A percentile compares a stretch with the other conserved stretches of the same genome.
Conservation (phyloP, 2,113 vertebrate species). For the Triplophysa siluroides region DNA sequence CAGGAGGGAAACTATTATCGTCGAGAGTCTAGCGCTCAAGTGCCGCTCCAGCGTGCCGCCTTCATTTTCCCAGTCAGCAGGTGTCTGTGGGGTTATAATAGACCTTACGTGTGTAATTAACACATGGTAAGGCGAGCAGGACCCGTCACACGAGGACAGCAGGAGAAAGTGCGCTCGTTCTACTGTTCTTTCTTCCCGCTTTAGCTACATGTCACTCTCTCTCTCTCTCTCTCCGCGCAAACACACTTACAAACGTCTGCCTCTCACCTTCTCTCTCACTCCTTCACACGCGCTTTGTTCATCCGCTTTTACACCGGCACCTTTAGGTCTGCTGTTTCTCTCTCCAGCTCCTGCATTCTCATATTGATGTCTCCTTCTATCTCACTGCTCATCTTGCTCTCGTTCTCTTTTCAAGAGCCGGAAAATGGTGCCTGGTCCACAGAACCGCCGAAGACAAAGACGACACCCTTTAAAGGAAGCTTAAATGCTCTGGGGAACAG, state of each 20-base stretch:
- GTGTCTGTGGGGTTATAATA: conserved; percentile 90
- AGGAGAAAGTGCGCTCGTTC: conserved; percentile 19
- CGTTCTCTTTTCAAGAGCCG: conserved; percentile 54
- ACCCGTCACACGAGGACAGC: conserved; percentile 46
- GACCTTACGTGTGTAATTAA: conserved; percentile 94
- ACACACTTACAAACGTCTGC: conserved; percentile 39
- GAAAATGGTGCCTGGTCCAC: conserved; percentile 28
- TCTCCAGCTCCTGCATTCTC: not conserved
- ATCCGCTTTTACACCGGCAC: not conserved
- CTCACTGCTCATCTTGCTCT: conserved; percentile 25
- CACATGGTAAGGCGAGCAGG: conserved; percentile 80
- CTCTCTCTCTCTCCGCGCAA: conserved; percentile 1
- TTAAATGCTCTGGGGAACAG: too few relatives aligned
- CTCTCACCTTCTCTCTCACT: conserved; percentile 23
- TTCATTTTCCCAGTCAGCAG: conserved; percentile 94
- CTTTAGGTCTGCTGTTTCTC: not conserved
- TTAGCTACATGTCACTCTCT: not conserved
- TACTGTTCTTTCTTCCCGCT: not conserved
- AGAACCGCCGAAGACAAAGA: conserved; percentile 31
- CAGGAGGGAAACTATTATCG: conserved; percentile 83
- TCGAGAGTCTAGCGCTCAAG: conserved; percentile 74
- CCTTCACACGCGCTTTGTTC: conserved; percentile 27
- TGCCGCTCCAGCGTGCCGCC: conserved; percentile 76
- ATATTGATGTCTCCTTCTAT: conserved; percentile 40
- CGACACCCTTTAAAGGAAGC: not conserved